Base-by-base conservation (phyloP, 2,888 invertebrate species). In the Agonopterix alstromeriana region DNA sequence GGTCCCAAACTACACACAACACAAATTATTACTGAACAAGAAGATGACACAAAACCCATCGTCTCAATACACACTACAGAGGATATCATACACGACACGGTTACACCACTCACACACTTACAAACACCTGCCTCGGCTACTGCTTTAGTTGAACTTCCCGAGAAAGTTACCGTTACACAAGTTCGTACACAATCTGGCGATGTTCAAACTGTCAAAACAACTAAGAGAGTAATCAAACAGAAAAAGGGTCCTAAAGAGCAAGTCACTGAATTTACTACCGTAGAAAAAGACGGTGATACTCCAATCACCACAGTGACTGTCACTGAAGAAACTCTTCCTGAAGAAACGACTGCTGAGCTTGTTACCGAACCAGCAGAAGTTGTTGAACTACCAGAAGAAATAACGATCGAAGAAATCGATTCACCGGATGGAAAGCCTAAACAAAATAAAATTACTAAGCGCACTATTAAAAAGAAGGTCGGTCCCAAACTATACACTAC, bases 211-310 rank as follows among this genome's bases (percentile, higher is more conserved):
- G 71, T 76, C 0, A 74, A 68, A 1, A 74, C 73, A 0, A 85
- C 81, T 5, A 89, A 78, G 53, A 81, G 83, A 1, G 7, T 27
- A 5, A 70, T 79, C 2, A 77, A 87, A 1, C 90, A 81, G 55
- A 83, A 82, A 42, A 73, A 70, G 49, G 89, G 82, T 1, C 63
- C 67, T 0, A 85, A 86, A 48, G 66, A 80, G 50, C 85, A 86
- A 57, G 67, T 82, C 8, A 86, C 89, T 1, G 82, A 82, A 61
- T 80, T 81, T 5, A 70, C 79, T 1, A 89, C 87, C 7, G 67
- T 80, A 12, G 70, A 82, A 49, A 75, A 77, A 49, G 75, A 80
- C 5, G 75, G 70, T 11, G 70, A 78, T 44, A 56, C 56, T 3
- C 73, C 77, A 0, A 57, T 71, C 1, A 74, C 71, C 0, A 75